These are phyloP conservation scores for Parthenolecanium corni DNA, from an alignment of 2,888 invertebrate genomes.

Conservation along the genomic window DNA sequence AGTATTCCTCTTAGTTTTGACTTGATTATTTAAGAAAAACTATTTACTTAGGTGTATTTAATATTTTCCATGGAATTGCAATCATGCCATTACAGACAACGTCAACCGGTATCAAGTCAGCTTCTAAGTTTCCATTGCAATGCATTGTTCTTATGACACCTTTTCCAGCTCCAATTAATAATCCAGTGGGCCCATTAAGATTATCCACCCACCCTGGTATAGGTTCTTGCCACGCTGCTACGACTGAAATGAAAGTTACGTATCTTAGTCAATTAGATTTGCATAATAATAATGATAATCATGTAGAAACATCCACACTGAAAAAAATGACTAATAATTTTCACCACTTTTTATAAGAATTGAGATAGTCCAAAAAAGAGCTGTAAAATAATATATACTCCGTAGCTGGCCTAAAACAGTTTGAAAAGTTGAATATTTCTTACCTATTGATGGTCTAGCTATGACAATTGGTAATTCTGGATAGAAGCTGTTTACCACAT, in stretches of 20 bases:
- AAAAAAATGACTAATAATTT: no score
- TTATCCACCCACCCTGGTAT: constrained; percentile 86
- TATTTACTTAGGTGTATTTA: constrained; percentile 32
- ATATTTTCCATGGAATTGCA: constrained; percentile 54
- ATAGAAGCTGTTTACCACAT: constrained; percentile 64
- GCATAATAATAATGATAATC: no score
- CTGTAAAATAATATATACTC: no score
- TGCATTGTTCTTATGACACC: constrained; percentile 83
- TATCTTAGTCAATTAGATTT: background rate
- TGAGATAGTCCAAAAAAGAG: no score
- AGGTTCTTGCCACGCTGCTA: constrained; percentile 65
- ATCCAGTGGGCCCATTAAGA: constrained; percentile 77
- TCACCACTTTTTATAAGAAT: no score
- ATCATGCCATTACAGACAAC: constrained; percentile 70
- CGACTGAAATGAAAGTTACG: constrained; percentile 47
- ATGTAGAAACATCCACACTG: no score
- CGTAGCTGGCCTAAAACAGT: no score
- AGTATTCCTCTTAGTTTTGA: no score
- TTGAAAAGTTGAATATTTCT: constrained; percentile 34
- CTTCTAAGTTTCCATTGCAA: constrained; percentile 58
- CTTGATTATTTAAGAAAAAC: no score
- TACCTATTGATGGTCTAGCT: constrained; percentile 85
- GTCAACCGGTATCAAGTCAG: constrained; percentile 70
- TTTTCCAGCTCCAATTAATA: constrained; percentile 71
- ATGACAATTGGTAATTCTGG: constrained; percentile 68